Base-by-base conservation (phyloP, 2,113 vertebrate species). In the Ictalurus punctatus region DNA sequence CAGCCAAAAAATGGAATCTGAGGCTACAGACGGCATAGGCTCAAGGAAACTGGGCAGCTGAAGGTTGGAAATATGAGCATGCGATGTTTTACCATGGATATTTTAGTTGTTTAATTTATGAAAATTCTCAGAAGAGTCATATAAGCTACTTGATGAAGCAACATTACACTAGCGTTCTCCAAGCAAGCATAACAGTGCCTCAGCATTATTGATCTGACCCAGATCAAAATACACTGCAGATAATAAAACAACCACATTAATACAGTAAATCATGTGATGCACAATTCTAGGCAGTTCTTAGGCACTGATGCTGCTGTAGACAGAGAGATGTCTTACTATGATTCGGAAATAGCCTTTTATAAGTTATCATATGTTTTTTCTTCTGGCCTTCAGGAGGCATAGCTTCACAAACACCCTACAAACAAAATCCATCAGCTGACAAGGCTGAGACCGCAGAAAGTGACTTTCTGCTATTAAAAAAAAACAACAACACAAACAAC, bases 181-280 rank as follows among this genome's bases (percentile, higher is more conserved):
- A 21, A 84, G 34, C 87, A 30, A 83, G 27, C 34, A 52, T 3
- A 48, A 44, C 54, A 61, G 23, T 56, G 8, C 67, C 30, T 61
- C 87, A 61, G 80, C 67, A n/a, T 74, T 83, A 63, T 8, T 63
- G 52, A 73, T 37, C 34, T 63, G 52, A 73, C 25, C 34, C 54
- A 48, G 48, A 88, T 59, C 65, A 58, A 56, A 82, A 73, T 83
- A 83, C 87, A 83, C 52, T 61, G 67, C 81, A 48, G 67, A 73
- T 83, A 17, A 73, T 83, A 17, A 88, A 83, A 30, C 63, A 61
- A 40, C 54, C 87, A 14, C 37, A 63, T 83, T 25, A 74, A 48
- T 83, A 44, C 67, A 30, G 74, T 52, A 65, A 65, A 52, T 73
- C 65, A 56, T 44, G 65, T 59, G 83, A 48, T 44, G 4, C 14